Conservation (phyloP, 1,140 invertebrate species). For the Trypoxylus dichotomus region DNA sequence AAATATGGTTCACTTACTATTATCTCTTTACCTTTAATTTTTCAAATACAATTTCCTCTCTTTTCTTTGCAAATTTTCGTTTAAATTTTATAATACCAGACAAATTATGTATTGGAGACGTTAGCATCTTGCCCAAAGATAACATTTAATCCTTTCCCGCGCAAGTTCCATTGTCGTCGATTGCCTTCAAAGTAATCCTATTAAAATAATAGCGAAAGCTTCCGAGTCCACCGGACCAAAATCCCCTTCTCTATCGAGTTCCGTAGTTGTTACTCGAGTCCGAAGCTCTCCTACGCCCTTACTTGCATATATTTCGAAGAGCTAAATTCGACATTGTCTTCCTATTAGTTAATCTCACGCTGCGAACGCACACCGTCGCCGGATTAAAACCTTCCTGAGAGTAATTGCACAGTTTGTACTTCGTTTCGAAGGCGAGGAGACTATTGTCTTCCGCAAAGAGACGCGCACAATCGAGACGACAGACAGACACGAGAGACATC, state of each 20-base stretch:
- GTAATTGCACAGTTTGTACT: conserved; percentile 19
- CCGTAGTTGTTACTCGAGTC: background rate
- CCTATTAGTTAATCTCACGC: conserved; percentile 16
- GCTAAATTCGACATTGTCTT: background rate
- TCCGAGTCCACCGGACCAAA: background rate
- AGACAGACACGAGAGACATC: no score
- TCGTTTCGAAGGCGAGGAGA: background rate
- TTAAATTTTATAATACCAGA: no score
- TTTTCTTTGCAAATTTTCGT: no score
- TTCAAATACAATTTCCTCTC: no score
- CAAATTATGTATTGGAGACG: no score
- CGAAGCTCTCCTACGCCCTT: background rate
- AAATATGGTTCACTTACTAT: no score
- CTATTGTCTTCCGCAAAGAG: background rate
- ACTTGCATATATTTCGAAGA: no score
- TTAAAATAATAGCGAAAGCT: conserved; percentile 6
- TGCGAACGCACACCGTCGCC: background rate
- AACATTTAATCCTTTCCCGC: no score
- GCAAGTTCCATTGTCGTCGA: background rate
- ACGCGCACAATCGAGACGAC: background rate
- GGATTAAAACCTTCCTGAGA: conserved; percentile 6
- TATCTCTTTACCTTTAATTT: no score
- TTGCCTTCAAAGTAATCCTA: background rate
- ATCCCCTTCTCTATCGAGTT: background rate
- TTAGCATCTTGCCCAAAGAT: no score